phyloP scores from a whole-genome alignment of 2,113 vertebrate species.

The cattle (Bos taurus) region DNA sequence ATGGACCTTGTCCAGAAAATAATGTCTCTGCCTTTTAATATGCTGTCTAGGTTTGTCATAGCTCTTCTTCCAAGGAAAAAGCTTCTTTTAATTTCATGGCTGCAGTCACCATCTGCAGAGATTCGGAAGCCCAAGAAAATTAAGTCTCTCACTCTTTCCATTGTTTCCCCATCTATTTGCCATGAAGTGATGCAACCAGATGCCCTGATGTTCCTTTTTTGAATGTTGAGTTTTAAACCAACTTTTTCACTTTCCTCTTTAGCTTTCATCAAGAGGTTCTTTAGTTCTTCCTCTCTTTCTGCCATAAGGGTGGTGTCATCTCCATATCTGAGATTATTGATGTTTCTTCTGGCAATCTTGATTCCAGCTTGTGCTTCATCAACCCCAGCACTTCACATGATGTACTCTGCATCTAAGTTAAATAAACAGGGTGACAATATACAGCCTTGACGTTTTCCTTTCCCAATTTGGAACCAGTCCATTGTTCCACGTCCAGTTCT shows the following conservation, averaged over 20 bases:
- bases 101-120: neutral
- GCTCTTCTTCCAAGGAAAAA: neutral
- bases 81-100: neutral
- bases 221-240: neutral
- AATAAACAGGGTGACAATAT: neutral
- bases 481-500: neutral
- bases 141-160: neutral
- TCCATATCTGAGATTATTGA: neutral
- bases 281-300: neutral
- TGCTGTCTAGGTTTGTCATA: neutral
- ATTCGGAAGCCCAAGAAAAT: neutral
- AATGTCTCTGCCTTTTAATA: neutral
- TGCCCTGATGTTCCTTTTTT: neutral
- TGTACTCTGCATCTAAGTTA: neutral
- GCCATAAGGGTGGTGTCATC: neutral
- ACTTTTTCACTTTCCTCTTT: neutral
- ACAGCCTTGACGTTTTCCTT: neutral
- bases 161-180: neutral
- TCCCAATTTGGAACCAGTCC: neutral
- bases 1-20: neutral
- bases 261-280: neutral
- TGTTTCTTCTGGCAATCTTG: neutral
- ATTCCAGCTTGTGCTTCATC: neutral
- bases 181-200: neutral
- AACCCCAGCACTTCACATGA: rapidly evolving